Base-by-base conservation (phyloP, 2,888 invertebrate species). In the Byasa hedistus region DNA sequence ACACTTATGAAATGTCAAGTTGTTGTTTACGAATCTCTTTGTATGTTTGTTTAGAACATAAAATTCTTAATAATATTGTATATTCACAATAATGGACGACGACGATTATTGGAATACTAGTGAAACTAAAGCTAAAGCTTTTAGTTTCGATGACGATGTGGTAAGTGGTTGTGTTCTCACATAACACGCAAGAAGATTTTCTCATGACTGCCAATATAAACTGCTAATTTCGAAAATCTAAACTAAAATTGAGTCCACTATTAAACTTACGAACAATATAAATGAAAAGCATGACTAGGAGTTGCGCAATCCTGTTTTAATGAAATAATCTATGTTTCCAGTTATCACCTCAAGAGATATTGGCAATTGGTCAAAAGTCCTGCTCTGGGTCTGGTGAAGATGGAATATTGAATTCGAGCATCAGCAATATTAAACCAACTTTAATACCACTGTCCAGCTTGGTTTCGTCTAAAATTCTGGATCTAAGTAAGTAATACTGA, bases 121-220 rank as follows among this genome's bases (percentile, higher is more conserved):
- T 74, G 94, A 94, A 75, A 95, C 94, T 19, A 94, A 94, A 68
- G 94, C 94, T 1, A 94, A 94, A 71, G 95, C 95, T 0, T 95
- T 96, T 73, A 95, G 93, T 81, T 97, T 97, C 79, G 96, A 96
- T 72, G 96, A 96, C 69, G 96, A 95, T 73, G 95, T 95, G 75
- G 95, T 94, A 79, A 87, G 84, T 48, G 19, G 15, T 39, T 39
- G 3, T 15, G 39, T 15, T 39, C 15, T 39, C 3, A 15, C 3
- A 12, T 39, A 39, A 39, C 10, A 39, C 12, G 1, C 15, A 12
- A 39, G 15, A 39, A 15, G 3, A 15, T 39, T 15, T 15, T 39
- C 3, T 39, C 15, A 12, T 39, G 3, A 27, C 5, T 27, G 3
- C 2, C 15, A 39, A 39, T 39, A 15, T 39, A 12, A 1, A 2